These are phyloP conservation scores for Microchrysa polita DNA, from an alignment of 2,888 invertebrate species.

Conservation along the genomic window DNA sequence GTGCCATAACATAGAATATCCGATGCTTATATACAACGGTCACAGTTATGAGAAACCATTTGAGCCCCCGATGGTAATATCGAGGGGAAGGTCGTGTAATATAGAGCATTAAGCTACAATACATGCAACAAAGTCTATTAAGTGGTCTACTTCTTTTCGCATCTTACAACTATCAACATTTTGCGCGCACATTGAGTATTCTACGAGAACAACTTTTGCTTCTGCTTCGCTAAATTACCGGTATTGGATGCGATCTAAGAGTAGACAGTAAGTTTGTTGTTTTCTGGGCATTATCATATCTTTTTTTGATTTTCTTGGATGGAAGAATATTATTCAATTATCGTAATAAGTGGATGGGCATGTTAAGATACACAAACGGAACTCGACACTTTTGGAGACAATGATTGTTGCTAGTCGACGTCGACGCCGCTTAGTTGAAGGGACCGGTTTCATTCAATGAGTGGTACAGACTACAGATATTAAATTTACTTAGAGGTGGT, in stretches of 20 bases:
- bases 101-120: constrained; percentile 26
- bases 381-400: constrained; percentile 22
- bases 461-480: too few relatives aligned
- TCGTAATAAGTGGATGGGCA: constrained; percentile 9
- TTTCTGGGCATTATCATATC: background rate
- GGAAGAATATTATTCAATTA: constrained; percentile 27
- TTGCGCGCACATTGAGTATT: background rate
- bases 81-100: constrained; percentile 39
- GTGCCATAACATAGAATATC: constrained; percentile 33
- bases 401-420: background rate
- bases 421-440: too few relatives aligned
- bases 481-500: too few relatives aligned
- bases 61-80: constrained; percentile 25
- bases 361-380: constrained; percentile 24
- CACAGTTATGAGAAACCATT: background rate
- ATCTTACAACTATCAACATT: background rate
- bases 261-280: background rate
- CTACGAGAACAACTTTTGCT: constrained; percentile 4
- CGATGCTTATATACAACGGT: constrained; percentile 46
- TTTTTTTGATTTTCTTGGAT: background rate
- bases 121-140: constrained; percentile 4
- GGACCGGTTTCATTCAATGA: too few relatives aligned
- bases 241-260: background rate
- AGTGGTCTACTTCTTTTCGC: constrained; percentile 35
- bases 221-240: constrained; percentile 1